Base-by-base conservation (phyloP, 1,140 invertebrate genomes). In the Penaeus chinensis region DNA sequence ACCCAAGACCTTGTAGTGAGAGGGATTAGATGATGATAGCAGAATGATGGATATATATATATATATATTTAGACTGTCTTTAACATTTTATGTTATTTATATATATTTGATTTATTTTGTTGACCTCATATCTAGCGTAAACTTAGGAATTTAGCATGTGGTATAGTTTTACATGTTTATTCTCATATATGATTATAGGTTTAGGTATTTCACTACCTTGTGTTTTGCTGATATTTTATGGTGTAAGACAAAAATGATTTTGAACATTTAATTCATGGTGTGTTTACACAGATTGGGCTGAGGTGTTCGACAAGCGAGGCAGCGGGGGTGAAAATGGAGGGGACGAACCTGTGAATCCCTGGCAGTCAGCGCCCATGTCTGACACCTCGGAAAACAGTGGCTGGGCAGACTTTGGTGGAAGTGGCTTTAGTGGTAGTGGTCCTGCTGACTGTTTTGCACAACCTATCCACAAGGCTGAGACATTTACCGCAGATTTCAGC, bases 381-480 rank as follows among this genome's bases (percentile, higher is more conserved):
- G 87, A 88, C 74, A 80, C 84, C 10, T 71, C 82, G 37, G 82
- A 80, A 37, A 85, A 88, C 20, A 80, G 37, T 63, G 66, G 78
- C 32, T 88, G 87, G 87, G 87, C 87, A 69, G 84, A 88, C 81
- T 88, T 88, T 66, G 85, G 81, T 82, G 81, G 27, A 19, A 78
- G 60, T 85, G 24, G 42, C 37, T 85, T 78, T 42, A 42, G 60
- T 19, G 37, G 74, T 78, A 61, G 69, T 47, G 76, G 47, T 61
- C 47, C 42, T 65, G 54, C 74, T 19, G 76, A 71, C 5, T 54
- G 54, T 54, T 54, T 54, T 54, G 54, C 54, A 54, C 54, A 54
- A 54, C 74, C 54, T 8, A 78, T 32, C 20, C 76, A 42, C 63
- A 78, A 77, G 22, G 24, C 32, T 47, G 71, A 85, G 20, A 66